phyloP scores from a whole-genome alignment of 2,888 invertebrate genomes.

The Dusona sp. region DNA sequence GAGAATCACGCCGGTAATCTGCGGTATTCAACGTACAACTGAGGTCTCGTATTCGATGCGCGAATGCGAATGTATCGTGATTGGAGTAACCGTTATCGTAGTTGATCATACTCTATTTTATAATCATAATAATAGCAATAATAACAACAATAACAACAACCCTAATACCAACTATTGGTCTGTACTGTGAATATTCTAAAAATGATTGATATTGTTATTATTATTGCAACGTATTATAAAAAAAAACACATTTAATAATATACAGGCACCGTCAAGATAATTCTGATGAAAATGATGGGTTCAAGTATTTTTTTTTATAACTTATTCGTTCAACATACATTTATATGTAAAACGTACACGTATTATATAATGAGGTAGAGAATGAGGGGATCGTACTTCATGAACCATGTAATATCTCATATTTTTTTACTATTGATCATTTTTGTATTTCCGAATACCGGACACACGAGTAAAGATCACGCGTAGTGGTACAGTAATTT shows the following conservation, averaged over 20 bases:
- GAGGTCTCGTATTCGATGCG: conserved; percentile 21
- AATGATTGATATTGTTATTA: background rate
- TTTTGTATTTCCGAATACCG: background rate
- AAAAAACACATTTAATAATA: background rate
- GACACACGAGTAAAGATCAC: background rate
- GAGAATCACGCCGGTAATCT: conserved; percentile 23
- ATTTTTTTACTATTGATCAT: background rate
- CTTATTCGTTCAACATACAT: too few species aligned
- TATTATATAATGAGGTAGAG: too few species aligned
- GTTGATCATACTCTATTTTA: background rate
- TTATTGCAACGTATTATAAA: background rate
- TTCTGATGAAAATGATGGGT: background rate
- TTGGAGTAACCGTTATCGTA: background rate
- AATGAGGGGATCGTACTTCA: background rate
- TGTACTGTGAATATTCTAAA: background rate
- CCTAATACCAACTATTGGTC: background rate
- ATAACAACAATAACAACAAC: background rate
- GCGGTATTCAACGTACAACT: conserved; percentile 33
- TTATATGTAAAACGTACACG: too few species aligned
- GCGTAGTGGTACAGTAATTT: background rate
- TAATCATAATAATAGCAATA: conserved; percentile 10
- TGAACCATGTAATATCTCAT: background rate
- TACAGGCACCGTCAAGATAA: background rate
- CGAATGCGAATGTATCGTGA: conserved; percentile 12
- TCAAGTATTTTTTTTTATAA: background rate